phyloP scores from a whole-genome alignment of 2,797 vertebrate species.

The Chloroceryle amazona region DNA sequence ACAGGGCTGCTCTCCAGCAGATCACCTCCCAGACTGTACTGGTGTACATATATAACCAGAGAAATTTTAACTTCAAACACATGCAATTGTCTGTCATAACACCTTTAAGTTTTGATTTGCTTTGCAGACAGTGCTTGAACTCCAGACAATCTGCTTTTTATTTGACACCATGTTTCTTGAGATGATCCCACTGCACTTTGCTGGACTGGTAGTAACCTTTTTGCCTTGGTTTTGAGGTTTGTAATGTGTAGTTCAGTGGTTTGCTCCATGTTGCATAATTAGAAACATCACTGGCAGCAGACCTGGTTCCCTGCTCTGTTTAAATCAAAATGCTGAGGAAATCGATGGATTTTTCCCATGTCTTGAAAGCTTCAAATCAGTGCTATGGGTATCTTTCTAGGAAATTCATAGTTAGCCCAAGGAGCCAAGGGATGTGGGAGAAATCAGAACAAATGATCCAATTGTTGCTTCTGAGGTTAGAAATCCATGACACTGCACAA shows the following conservation, averaged over 20 bases:
- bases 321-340: background rate
- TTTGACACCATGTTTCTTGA: background rate
- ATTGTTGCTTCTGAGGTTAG: background rate
- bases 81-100: background rate
- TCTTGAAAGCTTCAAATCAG: background rate
- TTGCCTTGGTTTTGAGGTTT: background rate
- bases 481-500: background rate
- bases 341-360: background rate
- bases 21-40: too few species aligned
- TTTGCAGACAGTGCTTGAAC: background rate
- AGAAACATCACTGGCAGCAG: background rate
- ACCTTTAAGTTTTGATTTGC: background rate
- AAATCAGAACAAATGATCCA: background rate
- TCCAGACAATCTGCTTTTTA: background rate
- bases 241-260: background rate
- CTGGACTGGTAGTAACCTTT: background rate
- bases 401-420: background rate
- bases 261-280: background rate
- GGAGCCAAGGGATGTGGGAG: background rate
- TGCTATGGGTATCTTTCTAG: background rate
- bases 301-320: background rate
- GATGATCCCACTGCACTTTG: background rate
- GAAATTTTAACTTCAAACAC: background rate
- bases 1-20: too few species aligned
- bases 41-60: background rate